A percentile compares a stretch with the other conserved stretches of the same genome.
These are phyloP conservation scores for Malacosoma neustria DNA, from an alignment of 2,888 invertebrate genomes.

Conservation along the genomic window DNA sequence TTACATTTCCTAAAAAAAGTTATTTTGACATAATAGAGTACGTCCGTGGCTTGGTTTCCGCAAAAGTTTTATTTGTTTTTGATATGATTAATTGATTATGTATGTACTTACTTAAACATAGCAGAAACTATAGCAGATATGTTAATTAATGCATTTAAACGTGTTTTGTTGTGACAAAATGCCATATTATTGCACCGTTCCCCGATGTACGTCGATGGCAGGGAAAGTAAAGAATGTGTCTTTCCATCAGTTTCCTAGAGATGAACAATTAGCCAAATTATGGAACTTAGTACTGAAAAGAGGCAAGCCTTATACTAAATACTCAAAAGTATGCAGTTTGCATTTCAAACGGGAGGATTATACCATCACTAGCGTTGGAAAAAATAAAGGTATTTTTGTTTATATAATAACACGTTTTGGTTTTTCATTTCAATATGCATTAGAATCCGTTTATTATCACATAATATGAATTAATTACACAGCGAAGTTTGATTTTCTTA, in stretches of 20 bases:
- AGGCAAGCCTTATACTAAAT: conserved; percentile 67
- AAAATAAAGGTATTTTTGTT: conserved; percentile 51
- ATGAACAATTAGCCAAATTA: conserved; percentile 52
- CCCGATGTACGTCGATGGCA: conserved; percentile 68
- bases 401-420: conserved; percentile 13
- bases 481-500: no score
- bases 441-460: no score
- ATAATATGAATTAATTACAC: no score
- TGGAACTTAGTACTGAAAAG: conserved; percentile 65
- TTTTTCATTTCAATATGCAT: no score
- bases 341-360: conserved; percentile 64
- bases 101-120: conserved; percentile 3
- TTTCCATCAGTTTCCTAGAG: conserved; percentile 64
- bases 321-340: conserved; percentile 68
- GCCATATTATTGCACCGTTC: conserved; percentile 71
- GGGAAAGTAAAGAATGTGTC: conserved; percentile 68
- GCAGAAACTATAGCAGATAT: conserved; percentile 25
- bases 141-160: conserved; percentile 28
- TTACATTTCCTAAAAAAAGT: conserved; percentile 32
- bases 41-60: conserved; percentile 56
- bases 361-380: conserved; percentile 57
- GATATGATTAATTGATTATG: conserved; percentile 20
- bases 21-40: conserved; percentile 34
- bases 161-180: conserved; percentile 39
- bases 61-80: conserved; percentile 63